Conservation (phyloP, 2,113 vertebrate species). For the Sphaerodactylus townsendi region DNA sequence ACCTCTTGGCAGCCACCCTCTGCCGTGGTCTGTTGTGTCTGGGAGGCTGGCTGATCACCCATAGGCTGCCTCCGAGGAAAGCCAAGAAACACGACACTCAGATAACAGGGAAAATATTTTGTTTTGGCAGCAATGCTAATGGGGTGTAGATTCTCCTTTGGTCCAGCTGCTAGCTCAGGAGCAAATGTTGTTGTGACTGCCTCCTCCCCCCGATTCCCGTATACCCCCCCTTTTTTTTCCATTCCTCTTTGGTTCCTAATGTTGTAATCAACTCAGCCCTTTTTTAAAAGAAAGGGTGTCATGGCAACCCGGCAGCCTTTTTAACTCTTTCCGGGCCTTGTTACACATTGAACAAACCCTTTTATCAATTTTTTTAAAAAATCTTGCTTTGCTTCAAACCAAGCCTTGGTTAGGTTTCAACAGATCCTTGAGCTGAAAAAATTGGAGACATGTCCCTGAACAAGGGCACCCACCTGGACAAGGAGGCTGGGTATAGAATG, state of each 20-base stretch:
- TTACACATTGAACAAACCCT: constrained; percentile 20
- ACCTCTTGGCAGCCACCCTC: neutral
- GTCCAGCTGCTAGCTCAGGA: constrained; percentile 32
- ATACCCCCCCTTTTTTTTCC: constrained; percentile 33
- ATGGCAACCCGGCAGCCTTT: constrained; percentile 70
- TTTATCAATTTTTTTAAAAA: too few species aligned
- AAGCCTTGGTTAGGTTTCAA: neutral
- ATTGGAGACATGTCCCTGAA: neutral
- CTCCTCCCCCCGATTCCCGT: constrained; percentile 37
- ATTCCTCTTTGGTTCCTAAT: constrained; percentile 60
- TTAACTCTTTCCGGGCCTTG: constrained; percentile 66
- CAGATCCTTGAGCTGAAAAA: neutral
- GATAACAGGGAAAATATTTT: rapidly evolving
- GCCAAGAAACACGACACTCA: neutral
- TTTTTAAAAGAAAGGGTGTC: constrained; percentile 68
- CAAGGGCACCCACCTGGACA: neutral
- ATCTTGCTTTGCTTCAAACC: neutral
- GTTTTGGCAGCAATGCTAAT: constrained; percentile 17
- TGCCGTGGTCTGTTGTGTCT: constrained; percentile 19
- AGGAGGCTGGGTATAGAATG: neutral
- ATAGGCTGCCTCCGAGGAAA: neutral
- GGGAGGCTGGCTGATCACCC: neutral
- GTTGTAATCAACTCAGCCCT: constrained; percentile 72
- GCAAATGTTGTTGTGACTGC: constrained; percentile 31
- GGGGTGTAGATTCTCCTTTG: constrained; percentile 1